Base-by-base conservation (phyloP, 2,888 invertebrate species). In the Ichneumon xanthorius region DNA sequence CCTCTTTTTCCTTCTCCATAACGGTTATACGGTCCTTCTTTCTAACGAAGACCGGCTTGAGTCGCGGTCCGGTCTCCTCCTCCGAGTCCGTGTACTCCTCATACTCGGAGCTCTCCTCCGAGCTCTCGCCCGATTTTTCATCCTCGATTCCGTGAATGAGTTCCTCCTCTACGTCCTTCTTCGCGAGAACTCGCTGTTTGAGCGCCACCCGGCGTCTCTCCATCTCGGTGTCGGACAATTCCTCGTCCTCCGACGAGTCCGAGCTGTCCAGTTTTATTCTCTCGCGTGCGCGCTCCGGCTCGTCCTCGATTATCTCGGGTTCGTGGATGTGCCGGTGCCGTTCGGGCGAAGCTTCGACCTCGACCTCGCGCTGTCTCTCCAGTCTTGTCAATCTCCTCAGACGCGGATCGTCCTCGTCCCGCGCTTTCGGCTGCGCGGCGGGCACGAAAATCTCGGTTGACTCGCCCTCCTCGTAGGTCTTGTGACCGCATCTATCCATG, bases 1-100 rank as follows among this genome's bases (percentile, higher is more conserved):
- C 96, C 94, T 99, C 98, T 68, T 97, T 97, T 90, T 99, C 99
- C 89, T 97, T 97, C 93, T 99, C 99, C 89, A 98, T 97, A 22
- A 99, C 97, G 0, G 99, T 99, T 88, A 99, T 97, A 81, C 99
- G 95, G 91, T 99, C 99, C 81, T 97, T 96, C 89, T 98, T 99
- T 86, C 98, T 95, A 0, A 99, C 98, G 94, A 99, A 99, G 0
- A 99, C 97, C 0, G 99, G 99, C 92, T 99, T 99, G 9, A 99
- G 95, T 80, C 99, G 95, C 0, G 99, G 98, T 6, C 98, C 98
- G 82, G 97, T 97, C 91, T 99, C 99, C 93, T 98, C 98, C 93
- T 98, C 98, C 82, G 97, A 97, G 94, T 98, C 98, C 45, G 97
- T 96, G 89, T 98, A 97, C 92, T 97, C 97, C 90, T 98, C 98